Evolutionary conservation across 2,113 vertebrate genomes (phyloP).

Genomic region (Psittacula cyanocephala): DNA sequence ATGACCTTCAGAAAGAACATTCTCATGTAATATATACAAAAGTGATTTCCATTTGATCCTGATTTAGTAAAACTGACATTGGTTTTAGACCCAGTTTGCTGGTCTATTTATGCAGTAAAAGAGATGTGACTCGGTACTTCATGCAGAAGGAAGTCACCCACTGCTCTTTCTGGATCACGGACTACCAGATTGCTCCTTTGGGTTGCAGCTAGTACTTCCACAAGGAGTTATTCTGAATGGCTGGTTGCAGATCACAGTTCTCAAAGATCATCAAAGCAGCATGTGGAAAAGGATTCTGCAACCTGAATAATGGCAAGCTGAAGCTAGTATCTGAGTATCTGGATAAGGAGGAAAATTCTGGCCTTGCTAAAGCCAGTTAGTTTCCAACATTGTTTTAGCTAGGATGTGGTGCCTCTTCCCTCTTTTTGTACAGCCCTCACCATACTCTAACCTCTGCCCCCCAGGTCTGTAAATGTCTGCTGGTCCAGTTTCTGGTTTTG

Average conservation of each 20-base stretch:
- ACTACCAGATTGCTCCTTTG: background rate
- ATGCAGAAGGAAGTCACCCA: background rate
- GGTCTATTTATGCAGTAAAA: background rate
- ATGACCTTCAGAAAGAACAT: background rate
- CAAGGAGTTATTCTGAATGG: background rate
- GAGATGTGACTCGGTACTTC: background rate
- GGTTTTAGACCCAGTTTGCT: background rate
- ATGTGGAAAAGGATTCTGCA: background rate
- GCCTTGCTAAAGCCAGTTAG: background rate
- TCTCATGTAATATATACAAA: background rate
- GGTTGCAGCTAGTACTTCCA: background rate
- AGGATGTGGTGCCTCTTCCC: background rate
- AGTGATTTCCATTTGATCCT: background rate
- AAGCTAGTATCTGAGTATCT: background rate
- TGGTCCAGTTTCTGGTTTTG: background rate
- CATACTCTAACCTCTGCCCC: rapidly evolving
- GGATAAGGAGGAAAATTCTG: background rate
- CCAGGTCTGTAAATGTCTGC: background rate
- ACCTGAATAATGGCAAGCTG: background rate
- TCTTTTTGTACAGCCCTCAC: background rate
- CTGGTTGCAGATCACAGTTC: background rate
- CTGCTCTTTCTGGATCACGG: background rate
- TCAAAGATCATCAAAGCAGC: background rate
- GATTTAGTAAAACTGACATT: background rate
- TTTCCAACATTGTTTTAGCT: background rate